Evolutionary conservation across 2,113 vertebrate genomes (phyloP).

Genomic region (Lophochroa leadbeateri): DNA sequence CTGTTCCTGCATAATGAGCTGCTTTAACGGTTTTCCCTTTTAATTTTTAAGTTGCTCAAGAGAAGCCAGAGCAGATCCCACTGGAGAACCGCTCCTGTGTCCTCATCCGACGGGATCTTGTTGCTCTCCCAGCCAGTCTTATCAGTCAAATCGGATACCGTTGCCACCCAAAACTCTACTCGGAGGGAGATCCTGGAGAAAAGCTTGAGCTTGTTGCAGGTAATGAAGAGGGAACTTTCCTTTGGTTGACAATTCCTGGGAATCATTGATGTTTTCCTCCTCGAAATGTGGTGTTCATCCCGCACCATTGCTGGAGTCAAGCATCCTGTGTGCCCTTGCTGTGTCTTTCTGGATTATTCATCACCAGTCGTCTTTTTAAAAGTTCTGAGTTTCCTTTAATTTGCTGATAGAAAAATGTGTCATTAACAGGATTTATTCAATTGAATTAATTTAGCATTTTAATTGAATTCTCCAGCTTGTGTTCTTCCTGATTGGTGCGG

Average conservation of each 20-base stretch:
- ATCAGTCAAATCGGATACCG: constrained; percentile 98
- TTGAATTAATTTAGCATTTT: constrained; percentile 75
- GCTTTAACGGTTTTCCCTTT: background rate
- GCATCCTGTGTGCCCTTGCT: background rate
- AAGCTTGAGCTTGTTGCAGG: constrained; percentile 97
- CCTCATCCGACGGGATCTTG: constrained; percentile 93
- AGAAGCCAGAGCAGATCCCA: constrained; percentile 88
- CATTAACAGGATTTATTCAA: constrained; percentile 70
- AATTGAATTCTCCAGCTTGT: constrained; percentile 65
- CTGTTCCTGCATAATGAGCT: background rate
- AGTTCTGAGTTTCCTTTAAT: constrained; percentile 47
- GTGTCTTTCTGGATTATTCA: background rate
- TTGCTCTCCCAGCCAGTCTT: constrained; percentile 94
- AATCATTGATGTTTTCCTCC: background rate
- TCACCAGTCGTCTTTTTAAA: constrained; percentile 4
- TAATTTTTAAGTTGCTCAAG: constrained; percentile 73
- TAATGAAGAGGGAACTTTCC: constrained; percentile 23
- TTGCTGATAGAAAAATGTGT: constrained; percentile 67
- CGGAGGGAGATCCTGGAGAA: constrained; percentile 96
- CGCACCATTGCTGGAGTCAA: background rate
- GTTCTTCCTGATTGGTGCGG: constrained; percentile 14
- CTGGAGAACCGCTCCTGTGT: constrained; percentile 95
- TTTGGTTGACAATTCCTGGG: background rate
- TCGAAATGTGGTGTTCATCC: background rate
- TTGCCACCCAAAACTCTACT: constrained; percentile 98